Base-by-base conservation (phyloP, 92 coral and sea anemone genomes). In the Metridium senile region DNA sequence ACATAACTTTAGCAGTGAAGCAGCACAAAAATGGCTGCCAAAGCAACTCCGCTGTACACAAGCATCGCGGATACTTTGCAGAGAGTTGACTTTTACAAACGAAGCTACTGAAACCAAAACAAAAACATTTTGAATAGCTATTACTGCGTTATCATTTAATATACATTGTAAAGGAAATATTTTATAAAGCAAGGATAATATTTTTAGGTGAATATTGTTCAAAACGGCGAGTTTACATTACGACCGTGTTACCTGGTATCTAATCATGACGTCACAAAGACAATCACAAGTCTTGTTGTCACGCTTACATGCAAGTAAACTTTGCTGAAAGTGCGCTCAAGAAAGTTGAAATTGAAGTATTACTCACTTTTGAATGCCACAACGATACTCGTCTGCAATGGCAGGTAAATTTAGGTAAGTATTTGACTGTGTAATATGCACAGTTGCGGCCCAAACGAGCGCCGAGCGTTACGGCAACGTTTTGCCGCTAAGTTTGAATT, bases 11-110 rank as follows among this genome's bases (percentile, higher is more conserved):
- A 7, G 26, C 4, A 10, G 11, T 2, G 31, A 39, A 43, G 30
- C 58, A 68, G 33, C 30, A 66, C 71, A 43, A 49, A 54, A 39
- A 68, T 68, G 56, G 58, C 79, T 74, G 69, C 62, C 68, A 74
- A 58, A 29, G 79, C 39, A 74, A 56, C 30, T 21, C 79, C 79
- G 79, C 79, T 74, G 76, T 19, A 39, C 74, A 68, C 30, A 68
- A 49, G 30, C 23, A 6, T 39, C 45, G 69, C 69, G 27, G 69
- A 31, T 58, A 23, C 23, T n/a, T n/a, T n/a, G n/a, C n/a, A n/a
- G n/a, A n/a, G n/a, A n/a, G n/a, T n/a, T n/a, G n/a, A n/a, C n/a
- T n/a, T n/a, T n/a, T n/a, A n/a, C n/a, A n/a, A n/a, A n/a, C n/a
- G n/a, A n/a, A n/a, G n/a, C n/a, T n/a, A n/a, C n/a, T n/a, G n/a